Percentiles rank a stretch among this genome's conserved stretches.
phyloP scores from a whole-genome alignment of 2,888 invertebrate genomes.

The Lathronympha strigana region DNA sequence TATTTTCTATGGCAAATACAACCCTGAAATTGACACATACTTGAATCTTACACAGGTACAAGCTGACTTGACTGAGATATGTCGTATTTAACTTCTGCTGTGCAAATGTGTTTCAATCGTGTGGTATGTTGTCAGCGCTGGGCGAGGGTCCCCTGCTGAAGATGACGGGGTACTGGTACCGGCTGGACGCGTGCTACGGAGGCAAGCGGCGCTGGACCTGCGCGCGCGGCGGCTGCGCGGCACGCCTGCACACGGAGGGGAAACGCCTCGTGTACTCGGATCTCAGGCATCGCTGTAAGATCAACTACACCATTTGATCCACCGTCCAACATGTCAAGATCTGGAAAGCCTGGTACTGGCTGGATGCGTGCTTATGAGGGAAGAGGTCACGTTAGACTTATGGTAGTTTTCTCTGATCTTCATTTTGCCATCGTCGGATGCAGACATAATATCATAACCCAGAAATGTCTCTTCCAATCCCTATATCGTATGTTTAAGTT shows the following conservation, averaged over 20 bases:
- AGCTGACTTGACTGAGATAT: background rate
- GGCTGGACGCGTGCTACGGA: conserved; percentile 66
- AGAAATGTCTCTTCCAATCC: background rate
- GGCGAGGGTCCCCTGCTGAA: conserved; percentile 61
- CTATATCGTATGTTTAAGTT: too few species aligned
- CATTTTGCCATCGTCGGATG: too few species aligned
- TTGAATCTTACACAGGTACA: background rate
- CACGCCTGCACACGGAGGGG: conserved; percentile 72
- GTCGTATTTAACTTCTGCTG: background rate
- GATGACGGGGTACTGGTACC: conserved; percentile 73
- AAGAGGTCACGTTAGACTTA: too few species aligned
- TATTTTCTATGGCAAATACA: too few species aligned
- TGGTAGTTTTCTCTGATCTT: too few species aligned
- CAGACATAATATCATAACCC: too few species aligned
- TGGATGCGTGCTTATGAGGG: background rate
- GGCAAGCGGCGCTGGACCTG: conserved; percentile 74
- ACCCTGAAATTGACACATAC: too few species aligned
- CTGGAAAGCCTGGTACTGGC: background rate
- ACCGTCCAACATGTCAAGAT: background rate
- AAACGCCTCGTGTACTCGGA: conserved; percentile 73
- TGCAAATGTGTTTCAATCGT: conserved; percentile 9
- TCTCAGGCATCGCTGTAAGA: conserved; percentile 64
- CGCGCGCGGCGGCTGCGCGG: conserved; percentile 73
- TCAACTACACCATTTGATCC: conserved; percentile 62
- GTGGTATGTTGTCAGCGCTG: conserved; percentile 43